Conservation (phyloP, 2,888 invertebrate genomes). For the Heliconius aoede region DNA sequence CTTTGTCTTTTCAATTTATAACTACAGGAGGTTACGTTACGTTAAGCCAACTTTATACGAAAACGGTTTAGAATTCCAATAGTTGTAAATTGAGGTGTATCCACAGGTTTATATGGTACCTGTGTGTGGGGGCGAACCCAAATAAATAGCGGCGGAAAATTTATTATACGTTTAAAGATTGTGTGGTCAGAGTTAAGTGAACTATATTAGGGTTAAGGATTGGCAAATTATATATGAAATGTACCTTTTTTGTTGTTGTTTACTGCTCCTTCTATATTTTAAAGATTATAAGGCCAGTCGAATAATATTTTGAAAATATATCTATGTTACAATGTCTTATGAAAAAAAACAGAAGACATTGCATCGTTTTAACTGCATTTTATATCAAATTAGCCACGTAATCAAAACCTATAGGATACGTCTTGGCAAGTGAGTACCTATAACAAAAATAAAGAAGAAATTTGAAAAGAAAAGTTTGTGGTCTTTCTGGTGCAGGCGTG, state of each 20-base stretch:
- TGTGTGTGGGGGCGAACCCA: background rate
- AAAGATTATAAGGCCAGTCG: background rate
- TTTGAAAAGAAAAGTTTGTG: too few relatives aligned
- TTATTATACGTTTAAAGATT: conserved; percentile 73
- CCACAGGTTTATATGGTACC: conserved; percentile 20
- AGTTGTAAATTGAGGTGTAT: conserved; percentile 16
- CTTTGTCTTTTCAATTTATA: background rate
- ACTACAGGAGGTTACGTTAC: background rate
- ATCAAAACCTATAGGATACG: too few relatives aligned
- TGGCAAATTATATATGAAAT: background rate
- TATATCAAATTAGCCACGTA: too few relatives aligned
- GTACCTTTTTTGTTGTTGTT: conserved; percentile 42
- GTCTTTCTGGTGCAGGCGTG: too few relatives aligned
- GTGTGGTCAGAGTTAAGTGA: conserved; percentile 53
- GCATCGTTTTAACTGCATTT: too few relatives aligned
- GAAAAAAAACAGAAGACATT: too few relatives aligned
- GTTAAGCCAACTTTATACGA: background rate
- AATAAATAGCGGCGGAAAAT: conserved; percentile 73
- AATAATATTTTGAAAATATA: background rate
- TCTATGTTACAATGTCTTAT: too few relatives aligned
- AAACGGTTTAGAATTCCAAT: conserved; percentile 13
- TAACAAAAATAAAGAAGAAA: too few relatives aligned
- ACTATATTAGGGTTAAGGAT: conserved; percentile 7
- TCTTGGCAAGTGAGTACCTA: too few relatives aligned
- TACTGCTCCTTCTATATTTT: background rate